Conservation (phyloP, 1,140 invertebrate genomes). For the Drosophila insularis region DNA sequence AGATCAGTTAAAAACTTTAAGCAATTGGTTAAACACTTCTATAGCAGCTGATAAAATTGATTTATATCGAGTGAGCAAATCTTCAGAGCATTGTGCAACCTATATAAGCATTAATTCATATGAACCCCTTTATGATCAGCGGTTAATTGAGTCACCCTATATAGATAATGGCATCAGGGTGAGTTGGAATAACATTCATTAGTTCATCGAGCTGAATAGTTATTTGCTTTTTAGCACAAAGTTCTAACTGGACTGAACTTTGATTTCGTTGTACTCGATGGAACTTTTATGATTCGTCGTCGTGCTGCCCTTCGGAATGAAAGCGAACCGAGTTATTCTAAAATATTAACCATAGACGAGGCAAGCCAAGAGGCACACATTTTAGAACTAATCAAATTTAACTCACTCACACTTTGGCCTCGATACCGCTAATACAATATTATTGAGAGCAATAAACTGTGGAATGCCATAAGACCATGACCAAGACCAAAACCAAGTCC, state of each 20-base stretch:
- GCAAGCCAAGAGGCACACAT: conserved; percentile 4
- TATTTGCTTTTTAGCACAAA: conserved; percentile 18
- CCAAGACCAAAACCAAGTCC: conserved; percentile 1
- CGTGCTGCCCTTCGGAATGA: neutral
- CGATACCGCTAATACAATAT: conserved; percentile 25
- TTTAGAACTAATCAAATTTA: conserved; percentile 39
- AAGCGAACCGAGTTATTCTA: neutral
- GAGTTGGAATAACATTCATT: neutral
- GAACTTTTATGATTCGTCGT: conserved; percentile 27
- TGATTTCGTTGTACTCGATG: conserved; percentile 40
- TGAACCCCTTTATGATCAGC: conserved; percentile 45
- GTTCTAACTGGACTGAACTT: conserved; percentile 28
- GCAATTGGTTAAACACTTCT: conserved; percentile 9
- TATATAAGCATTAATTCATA: conserved; percentile 35
- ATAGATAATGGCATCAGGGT: conserved; percentile 13
- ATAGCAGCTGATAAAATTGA: neutral
- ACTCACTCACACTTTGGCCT: conserved; percentile 22
- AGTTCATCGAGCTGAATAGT: neutral
- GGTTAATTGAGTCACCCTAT: neutral
- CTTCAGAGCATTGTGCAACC: conserved; percentile 7
- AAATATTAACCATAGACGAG: neutral
- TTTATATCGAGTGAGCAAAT: neutral
- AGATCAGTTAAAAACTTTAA: neutral
- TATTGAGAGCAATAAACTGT: conserved; percentile 18
- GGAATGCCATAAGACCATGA: neutral